Percentiles rank a stretch among this genome's conserved stretches.
These are phyloP conservation scores for Otocyon megalotis DNA, from an alignment of 2,113 vertebrate species.

Conservation along the genomic window DNA sequence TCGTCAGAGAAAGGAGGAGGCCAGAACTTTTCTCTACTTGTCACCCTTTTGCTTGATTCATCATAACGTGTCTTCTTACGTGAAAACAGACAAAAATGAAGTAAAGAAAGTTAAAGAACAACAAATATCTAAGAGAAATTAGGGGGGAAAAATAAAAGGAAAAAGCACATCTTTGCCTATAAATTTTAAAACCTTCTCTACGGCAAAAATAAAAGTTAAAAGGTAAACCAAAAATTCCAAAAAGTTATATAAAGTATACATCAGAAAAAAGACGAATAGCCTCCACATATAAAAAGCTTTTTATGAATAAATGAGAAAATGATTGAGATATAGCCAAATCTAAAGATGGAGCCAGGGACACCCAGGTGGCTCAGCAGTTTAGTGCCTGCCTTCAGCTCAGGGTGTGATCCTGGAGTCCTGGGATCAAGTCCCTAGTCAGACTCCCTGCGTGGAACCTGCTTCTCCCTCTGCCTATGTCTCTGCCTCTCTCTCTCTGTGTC, in stretches of 20 bases:
- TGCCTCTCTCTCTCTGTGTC: too few species aligned
- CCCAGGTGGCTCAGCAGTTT: too few species aligned
- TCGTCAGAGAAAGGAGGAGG: background rate
- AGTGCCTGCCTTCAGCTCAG: too few species aligned
- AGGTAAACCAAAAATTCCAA: background rate
- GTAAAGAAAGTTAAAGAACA: background rate
- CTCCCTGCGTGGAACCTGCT: too few species aligned
- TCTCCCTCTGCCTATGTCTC: too few species aligned
- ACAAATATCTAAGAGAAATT: background rate
- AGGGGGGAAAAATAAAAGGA: accelerated
- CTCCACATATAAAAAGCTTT: background rate
- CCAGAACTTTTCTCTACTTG: background rate
- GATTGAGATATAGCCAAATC: background rate
- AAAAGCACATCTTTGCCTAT: background rate
- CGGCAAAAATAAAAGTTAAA: background rate
- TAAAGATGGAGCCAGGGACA: background rate
- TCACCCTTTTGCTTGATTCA: background rate
- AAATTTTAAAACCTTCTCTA: background rate
- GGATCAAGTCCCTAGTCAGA: too few species aligned
- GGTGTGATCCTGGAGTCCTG: too few species aligned
- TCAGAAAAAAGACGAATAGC: background rate
- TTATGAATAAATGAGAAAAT: background rate
- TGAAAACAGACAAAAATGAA: background rate
- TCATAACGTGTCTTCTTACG: background rate
- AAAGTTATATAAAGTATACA: background rate